phyloP scores from a whole-genome alignment of 2,888 invertebrate genomes.

The Sinelater perroti region DNA sequence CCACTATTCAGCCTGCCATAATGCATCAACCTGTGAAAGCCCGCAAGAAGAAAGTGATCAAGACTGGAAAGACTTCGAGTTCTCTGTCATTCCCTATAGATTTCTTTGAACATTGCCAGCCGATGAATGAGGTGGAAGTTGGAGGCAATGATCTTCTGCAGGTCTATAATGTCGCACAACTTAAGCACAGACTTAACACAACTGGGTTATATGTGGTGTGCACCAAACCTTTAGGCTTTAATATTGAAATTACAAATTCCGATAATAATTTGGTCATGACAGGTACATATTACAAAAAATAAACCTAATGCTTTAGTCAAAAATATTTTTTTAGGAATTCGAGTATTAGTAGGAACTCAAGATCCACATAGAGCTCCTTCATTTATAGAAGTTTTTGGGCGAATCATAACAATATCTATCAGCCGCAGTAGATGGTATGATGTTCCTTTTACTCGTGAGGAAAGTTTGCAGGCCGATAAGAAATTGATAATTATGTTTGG shows the following conservation, averaged over 20 bases:
- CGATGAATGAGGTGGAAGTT: constrained; percentile 92
- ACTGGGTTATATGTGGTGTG: constrained; percentile 91
- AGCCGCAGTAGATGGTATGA: constrained; percentile 93
- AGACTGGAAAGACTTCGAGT: constrained; percentile 70
- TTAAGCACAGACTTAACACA: constrained; percentile 89
- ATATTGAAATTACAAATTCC: constrained; percentile 85
- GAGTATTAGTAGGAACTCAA: constrained; percentile 87
- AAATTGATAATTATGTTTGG: constrained; percentile 85
- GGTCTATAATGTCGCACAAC: constrained; percentile 91
- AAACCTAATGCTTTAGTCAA: no score
- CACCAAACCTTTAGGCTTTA: constrained; percentile 89
- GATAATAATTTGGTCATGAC: constrained; percentile 90
- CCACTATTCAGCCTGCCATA: constrained; percentile 68
- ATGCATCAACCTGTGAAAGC: constrained; percentile 58
- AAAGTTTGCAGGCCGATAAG: constrained; percentile 91
- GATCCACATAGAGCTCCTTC: constrained; percentile 81
- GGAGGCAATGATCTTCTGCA: constrained; percentile 95
- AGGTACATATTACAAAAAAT: constrained; percentile 43
- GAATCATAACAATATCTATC: constrained; percentile 76
- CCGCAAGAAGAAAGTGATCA: constrained; percentile 66
- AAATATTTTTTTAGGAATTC: constrained; percentile 66
- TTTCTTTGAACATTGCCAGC: constrained; percentile 95
- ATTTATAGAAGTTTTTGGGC: constrained; percentile 78
- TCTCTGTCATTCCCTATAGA: constrained; percentile 89
- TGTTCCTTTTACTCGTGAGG: constrained; percentile 92